phyloP scores from a whole-genome alignment of 2,113 vertebrate genomes.

The Tychaedon coryphoeus region DNA sequence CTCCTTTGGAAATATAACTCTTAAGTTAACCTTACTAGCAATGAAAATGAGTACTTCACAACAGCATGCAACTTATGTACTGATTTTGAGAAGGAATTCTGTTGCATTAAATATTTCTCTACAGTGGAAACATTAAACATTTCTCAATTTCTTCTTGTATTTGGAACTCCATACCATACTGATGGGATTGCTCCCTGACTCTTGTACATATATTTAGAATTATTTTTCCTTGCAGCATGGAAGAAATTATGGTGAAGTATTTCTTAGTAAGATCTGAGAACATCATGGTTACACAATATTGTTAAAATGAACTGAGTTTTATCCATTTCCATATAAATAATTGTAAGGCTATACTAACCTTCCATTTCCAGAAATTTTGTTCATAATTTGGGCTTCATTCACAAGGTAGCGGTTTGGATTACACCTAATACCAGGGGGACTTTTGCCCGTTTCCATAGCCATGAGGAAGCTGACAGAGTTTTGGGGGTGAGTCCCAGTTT shows the following conservation, averaged over 20 bases:
- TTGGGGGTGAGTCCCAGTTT: background rate
- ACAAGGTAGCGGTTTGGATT: background rate
- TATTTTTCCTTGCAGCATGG: constrained; percentile 19
- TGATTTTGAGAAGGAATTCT: constrained; percentile 41
- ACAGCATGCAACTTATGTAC: constrained; percentile 39
- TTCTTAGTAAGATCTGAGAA: background rate
- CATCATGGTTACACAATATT: background rate
- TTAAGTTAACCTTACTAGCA: constrained; percentile 16
- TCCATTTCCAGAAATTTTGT: background rate
- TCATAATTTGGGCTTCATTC: background rate
- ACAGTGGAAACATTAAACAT: constrained; percentile 23
- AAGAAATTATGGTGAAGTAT: background rate
- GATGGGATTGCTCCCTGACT: background rate
- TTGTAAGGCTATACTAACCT: background rate
- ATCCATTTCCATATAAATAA: background rate
- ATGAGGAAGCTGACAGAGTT: background rate
- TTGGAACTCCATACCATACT: background rate
- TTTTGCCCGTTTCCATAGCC: background rate
- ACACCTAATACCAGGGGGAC: background rate
- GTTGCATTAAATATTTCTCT: constrained; percentile 63
- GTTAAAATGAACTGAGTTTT: background rate
- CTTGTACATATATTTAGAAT: background rate
- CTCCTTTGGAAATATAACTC: constrained; percentile 31
- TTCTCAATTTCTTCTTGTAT: constrained; percentile 52
- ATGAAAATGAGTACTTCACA: constrained; percentile 9